phyloP scores from a whole-genome alignment of 37 sponge, comb jelly and placozoan species.

The Beroe ovata region DNA sequence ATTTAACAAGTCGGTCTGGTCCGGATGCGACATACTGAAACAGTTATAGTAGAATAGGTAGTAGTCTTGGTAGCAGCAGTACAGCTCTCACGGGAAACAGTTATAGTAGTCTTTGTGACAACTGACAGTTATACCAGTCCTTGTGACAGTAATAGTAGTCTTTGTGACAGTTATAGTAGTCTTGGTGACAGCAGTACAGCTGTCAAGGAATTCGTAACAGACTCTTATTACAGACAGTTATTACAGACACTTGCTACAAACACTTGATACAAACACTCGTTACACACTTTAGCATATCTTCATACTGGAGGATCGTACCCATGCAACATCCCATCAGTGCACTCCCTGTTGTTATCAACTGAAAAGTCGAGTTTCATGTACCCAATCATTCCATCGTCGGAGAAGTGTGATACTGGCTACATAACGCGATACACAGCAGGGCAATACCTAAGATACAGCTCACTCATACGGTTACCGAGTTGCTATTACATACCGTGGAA shows the following conservation, averaged over 20 bases:
- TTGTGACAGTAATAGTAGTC: no score
- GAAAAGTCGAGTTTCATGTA: not conserved
- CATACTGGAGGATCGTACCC: conserved; percentile 19
- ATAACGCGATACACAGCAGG: no score
- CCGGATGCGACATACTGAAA: conserved; percentile 48
- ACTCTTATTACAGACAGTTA: no score
- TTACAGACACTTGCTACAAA: no score
- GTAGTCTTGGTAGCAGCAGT: not conserved
- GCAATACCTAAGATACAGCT: no score
- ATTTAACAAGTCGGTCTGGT: conserved; percentile 1
- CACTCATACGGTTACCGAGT: no score
- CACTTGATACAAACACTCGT: no score
- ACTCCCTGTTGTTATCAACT: conserved; percentile 6
- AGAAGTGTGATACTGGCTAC: not conserved
- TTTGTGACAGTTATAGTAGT: no score
- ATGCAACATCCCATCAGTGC: conserved; percentile 57
- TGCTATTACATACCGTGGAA: conserved; percentile 20
- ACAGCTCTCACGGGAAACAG: not conserved
- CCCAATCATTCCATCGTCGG: not conserved
- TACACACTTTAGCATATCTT: conserved; percentile 10
- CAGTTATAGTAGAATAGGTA: not conserved
- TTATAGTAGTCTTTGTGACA: no score
- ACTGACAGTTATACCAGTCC: no score
- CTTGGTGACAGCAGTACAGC: no score
- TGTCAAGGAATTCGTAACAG: no score